phyloP scores from a whole-genome alignment of 1,140 invertebrate species.

The Drosophila ficusphila region DNA sequence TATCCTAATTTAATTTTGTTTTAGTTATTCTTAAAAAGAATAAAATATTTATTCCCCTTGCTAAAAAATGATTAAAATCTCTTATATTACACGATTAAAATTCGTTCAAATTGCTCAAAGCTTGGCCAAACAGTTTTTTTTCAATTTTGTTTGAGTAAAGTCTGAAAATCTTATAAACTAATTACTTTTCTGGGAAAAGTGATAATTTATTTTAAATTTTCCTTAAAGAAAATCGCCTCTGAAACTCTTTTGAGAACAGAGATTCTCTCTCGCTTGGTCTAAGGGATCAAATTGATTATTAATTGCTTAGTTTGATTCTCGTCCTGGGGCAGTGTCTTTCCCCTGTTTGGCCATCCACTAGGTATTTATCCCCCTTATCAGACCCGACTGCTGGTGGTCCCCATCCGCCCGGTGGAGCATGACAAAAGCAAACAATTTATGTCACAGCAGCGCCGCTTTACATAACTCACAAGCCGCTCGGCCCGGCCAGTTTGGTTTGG shows the following conservation, averaged over 20 bases:
- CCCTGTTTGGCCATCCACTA: background rate
- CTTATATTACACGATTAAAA: no score
- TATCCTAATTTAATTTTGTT: background rate
- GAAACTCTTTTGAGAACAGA: background rate
- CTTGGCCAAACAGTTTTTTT: no score
- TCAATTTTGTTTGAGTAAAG: no score
- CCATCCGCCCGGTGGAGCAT: conserved; percentile 30
- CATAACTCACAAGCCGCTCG: conserved; percentile 72
- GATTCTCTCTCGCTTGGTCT: background rate
- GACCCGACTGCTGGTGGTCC: conserved; percentile 15
- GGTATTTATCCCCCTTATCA: conserved; percentile 15
- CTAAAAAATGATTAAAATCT: no score
- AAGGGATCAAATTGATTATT: conserved; percentile 18
- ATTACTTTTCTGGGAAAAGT: no score
- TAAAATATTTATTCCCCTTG: no score
- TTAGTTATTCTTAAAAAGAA: background rate
- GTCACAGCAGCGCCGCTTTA: conserved; percentile 72
- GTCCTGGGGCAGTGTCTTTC: background rate
- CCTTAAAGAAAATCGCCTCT: background rate
- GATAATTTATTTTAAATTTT: background rate
- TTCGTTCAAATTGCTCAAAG: no score
- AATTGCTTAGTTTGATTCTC: conserved; percentile 13
- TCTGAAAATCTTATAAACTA: no score
- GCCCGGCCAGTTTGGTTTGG: conserved; percentile 7
- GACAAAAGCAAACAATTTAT: conserved; percentile 74